Evolutionary conservation across 2,113 vertebrate species (phyloP), one percentile per base, ranked within the genome.

Genomic region (Alexandromys fortis): DNA sequence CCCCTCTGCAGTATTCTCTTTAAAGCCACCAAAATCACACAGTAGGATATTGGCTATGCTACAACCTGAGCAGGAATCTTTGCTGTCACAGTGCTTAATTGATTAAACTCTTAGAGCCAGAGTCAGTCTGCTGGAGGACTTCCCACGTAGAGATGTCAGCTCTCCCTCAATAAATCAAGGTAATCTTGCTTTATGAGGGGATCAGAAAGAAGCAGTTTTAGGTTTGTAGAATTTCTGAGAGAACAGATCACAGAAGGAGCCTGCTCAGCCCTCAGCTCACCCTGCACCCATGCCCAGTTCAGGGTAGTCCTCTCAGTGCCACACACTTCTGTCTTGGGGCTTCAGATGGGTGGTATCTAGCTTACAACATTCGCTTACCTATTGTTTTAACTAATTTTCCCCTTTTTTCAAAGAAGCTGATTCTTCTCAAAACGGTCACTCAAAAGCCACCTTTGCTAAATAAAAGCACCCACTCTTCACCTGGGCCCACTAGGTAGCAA

Each of bases 111-210:
- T 94, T 0, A 7, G 42, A 96, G 96, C 52, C 7, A 95, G 92
- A 92, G 97, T 92, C 86, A 81, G 95, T 49, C 1, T 1, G 38
- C 79, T 52, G 76, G 2, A 83, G 93, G 92, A 86, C 67, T 82
- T 58, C 92, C 96, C 93, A 81, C 65, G 90, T 94, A 97, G 97
- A 97, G 96, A 97, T 19, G 95, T 95, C 96, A 94, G 97, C 78
- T 67, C 68, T 89, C 58, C 58, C 79, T 92, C 96, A 2, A 7
- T 42, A 86, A 70, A 89, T 61, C 86, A 52, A 94, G 52, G 92
- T 81, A 94, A 97, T 97, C 94, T 86, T 93, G 96, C 86, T 98
- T 98, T 95, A 98, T 92, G 94, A 95, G 96, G 90, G 94, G 96
- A 87, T 97, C 94, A 97, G 96, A 97, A 96, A 87, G 97, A 95